Evolutionary conservation across 2,113 vertebrate genomes (phyloP).

Genomic region (Clarias batrachus): DNA sequence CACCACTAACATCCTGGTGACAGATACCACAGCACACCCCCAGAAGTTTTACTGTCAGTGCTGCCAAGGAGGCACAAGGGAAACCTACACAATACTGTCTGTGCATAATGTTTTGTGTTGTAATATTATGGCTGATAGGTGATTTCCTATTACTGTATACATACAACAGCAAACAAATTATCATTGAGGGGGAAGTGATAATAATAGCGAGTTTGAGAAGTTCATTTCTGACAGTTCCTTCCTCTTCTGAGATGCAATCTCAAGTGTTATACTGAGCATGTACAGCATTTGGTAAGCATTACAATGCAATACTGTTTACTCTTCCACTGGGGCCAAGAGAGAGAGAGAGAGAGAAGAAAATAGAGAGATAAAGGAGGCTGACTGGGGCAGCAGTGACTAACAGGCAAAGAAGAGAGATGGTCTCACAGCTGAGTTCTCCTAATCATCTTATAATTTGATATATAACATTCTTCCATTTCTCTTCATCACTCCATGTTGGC

Average conservation of each 20-base stretch:
- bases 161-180: background rate
- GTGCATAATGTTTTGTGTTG: too few species aligned
- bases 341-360: background rate
- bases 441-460: background rate
- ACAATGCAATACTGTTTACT: background rate
- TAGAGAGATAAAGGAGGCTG: background rate
- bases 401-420: background rate
- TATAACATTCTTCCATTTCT: constrained; percentile 12
- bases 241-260: background rate
- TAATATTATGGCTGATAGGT: too few species aligned
- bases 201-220: background rate
- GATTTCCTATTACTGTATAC: background rate
- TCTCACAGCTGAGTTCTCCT: background rate
- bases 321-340: background rate
- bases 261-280: background rate
- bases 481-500: constrained; percentile 4
- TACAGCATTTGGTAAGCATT: background rate
- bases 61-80: too few species aligned
- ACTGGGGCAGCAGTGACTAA: background rate
- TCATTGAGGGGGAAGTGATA: background rate
- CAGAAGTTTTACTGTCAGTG: too few species aligned
- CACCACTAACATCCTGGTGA: too few species aligned
- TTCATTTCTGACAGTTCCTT: background rate
- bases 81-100: too few species aligned
- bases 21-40: too few species aligned